Conservation (phyloP, 2,113 vertebrate genomes). For the Brachypteracias leptosomus region DNA sequence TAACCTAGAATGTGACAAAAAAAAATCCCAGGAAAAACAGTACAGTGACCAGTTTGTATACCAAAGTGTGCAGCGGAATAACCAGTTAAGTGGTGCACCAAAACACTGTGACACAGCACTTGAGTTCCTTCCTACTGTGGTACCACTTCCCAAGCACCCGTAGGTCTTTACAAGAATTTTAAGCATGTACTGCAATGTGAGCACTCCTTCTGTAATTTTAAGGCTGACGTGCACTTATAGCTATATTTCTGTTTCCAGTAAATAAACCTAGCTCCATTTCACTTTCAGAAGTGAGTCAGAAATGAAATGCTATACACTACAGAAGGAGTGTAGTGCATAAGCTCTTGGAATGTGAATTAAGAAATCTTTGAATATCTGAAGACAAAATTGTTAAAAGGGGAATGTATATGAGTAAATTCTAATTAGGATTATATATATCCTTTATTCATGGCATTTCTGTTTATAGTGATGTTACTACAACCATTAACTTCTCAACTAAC, state of each 20-base stretch:
- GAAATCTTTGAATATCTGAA: neutral
- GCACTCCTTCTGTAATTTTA: neutral
- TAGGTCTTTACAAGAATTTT: neutral
- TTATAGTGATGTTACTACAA: neutral
- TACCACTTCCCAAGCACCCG: neutral
- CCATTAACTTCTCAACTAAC: neutral
- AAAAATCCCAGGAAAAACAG: neutral
- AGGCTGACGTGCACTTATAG: neutral
- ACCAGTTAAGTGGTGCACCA: neutral
- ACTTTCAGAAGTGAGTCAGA: slow-evolving; percentile 2
- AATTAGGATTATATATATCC: neutral
- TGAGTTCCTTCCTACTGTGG: neutral
- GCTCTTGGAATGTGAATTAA: neutral
- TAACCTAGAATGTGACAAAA: neutral
- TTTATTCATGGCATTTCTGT: neutral
- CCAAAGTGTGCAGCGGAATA: neutral
- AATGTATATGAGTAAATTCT: neutral
- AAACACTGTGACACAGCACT: slow-evolving; percentile 18
- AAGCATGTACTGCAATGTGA: neutral
- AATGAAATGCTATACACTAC: neutral
- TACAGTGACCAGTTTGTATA: neutral
- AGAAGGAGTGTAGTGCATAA: neutral
- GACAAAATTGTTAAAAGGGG: neutral
- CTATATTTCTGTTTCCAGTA: neutral
- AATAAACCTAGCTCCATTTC: neutral